phyloP scores from a whole-genome alignment of 2,113 vertebrate species.

The Odocoileus virginianus region DNA sequence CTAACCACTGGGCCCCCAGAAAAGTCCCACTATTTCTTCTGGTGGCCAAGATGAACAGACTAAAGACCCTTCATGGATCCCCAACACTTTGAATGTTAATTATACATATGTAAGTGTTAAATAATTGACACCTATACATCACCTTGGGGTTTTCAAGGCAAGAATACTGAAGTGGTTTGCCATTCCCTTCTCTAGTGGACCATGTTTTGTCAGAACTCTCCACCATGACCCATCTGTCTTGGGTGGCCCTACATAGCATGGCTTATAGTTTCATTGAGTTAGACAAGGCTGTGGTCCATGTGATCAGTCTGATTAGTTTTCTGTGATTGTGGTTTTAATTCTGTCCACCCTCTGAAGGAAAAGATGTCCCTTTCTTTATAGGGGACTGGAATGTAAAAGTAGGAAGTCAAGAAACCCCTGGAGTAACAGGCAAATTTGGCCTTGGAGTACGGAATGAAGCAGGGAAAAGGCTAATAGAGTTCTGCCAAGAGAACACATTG shows the following conservation, averaged over 20 bases:
- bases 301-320: not conserved
- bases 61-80: not conserved
- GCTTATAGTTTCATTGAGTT: not conserved
- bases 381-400: too few relatives aligned
- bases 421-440: too few relatives aligned
- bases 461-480: too few relatives aligned
- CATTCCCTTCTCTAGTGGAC: not conserved
- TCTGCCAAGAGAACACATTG: too few relatives aligned
- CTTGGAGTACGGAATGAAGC: too few relatives aligned
- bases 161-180: not conserved
- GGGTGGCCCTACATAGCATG: not conserved
- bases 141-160: not conserved
- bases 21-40: not conserved
- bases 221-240: not conserved
- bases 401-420: too few relatives aligned
- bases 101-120: too few relatives aligned
- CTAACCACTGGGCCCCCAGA: not conserved
- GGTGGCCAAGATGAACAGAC: not conserved
- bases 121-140: not conserved
- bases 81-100: not conserved
- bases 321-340: not conserved
- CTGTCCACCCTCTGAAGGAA: not conserved
- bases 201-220: not conserved
- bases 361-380: too few relatives aligned
- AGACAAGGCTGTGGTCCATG: not conserved